Base-by-base conservation (phyloP, 2,113 vertebrate genomes). In the Oxyruncus cristatus region DNA sequence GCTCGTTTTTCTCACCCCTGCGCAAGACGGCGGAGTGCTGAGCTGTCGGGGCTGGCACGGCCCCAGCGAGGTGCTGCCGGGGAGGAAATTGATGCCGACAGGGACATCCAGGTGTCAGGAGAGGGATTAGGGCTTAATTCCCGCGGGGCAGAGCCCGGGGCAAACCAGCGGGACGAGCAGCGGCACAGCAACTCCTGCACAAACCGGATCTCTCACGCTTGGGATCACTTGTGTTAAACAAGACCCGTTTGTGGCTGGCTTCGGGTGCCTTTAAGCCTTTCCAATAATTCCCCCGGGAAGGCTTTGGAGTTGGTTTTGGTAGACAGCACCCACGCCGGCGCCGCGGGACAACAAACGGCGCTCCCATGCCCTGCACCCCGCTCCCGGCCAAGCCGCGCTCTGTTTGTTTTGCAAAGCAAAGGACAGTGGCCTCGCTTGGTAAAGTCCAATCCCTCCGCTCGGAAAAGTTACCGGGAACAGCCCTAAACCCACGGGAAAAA, bases 61-160 rank as follows among this genome's bases (percentile, higher is more conserved):
- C 3, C 90, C 89, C 94, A 86, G 72, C 8, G 4, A 73, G 77
- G 46, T 1, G 58, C 1, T 4, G 28, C 6, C 73, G 3, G 28
- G 42, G 81, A 90, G 56, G 9, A 59, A 79, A 94, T 61, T 24
- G 27, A 58, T 84, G 32, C 14, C 4, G 79, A 77, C 78, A 72
- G 73, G 56, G n/a, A 58, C n/a, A 6, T 41, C 65, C 84, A 88
- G 84, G 86, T 95, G 96, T 80, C 90, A 30, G 93, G 85, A 91
- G 39, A 35, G 93, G 95, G 88, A 97, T 97, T 96, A 97, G 7
- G 4, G 33, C 76, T 85, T 97, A 97, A 97, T 94, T 95, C 78
- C 42, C 66, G 18, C 2, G 62, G 85, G 65, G 61, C 83, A 21
- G n/a, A 35, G 88, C 72, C 85, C 89, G 67, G 9, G 42, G 82